Evolutionary conservation across 2,888 invertebrate genomes (phyloP).

Genomic region (Carcina quercana): DNA sequence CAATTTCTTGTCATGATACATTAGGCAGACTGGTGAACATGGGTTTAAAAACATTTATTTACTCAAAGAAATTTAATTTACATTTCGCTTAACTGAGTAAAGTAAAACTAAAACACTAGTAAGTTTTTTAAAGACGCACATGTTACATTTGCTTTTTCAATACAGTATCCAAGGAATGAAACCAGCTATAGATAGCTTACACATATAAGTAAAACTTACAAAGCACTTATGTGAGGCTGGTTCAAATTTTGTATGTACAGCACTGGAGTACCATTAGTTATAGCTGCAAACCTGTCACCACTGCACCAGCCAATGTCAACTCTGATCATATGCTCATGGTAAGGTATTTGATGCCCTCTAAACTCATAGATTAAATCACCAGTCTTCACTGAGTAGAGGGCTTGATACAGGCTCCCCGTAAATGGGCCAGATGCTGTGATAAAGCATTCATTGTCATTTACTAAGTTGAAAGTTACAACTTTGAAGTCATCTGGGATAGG

Average conservation of each 20-base stretch:
- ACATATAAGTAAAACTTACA: no score
- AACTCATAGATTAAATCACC: slow-evolving; percentile 38
- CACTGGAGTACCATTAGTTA: slow-evolving; percentile 48
- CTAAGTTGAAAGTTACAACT: slow-evolving; percentile 50
- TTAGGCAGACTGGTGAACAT: no score
- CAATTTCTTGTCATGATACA: no score
- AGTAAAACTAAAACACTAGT: no score
- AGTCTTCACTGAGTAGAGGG: slow-evolving; percentile 40
- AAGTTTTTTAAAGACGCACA: no score
- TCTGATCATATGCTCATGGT: slow-evolving; percentile 26
- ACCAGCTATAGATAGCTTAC: no score
- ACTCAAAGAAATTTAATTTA: no score
- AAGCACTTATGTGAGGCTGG: slow-evolving; percentile 37
- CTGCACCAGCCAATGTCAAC: slow-evolving; percentile 54
- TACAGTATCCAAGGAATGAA: no score
- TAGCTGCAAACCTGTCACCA: slow-evolving; percentile 51
- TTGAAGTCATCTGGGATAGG: slow-evolving; percentile 28
- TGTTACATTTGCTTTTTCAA: no score
- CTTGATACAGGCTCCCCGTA: slow-evolving; percentile 23
- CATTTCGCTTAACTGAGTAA: no score
- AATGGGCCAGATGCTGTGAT: slow-evolving; percentile 26
- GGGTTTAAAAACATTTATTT: no score
- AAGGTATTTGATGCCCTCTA: slow-evolving; percentile 16
- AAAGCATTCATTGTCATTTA: slow-evolving; percentile 51
- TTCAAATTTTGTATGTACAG: slow-evolving; percentile 52